A percentile compares a stretch with the other conserved stretches of the same genome.
Evolutionary conservation across 2,113 vertebrate genomes (phyloP).

Genomic region (Pseudolaguvia tuberculata): DNA sequence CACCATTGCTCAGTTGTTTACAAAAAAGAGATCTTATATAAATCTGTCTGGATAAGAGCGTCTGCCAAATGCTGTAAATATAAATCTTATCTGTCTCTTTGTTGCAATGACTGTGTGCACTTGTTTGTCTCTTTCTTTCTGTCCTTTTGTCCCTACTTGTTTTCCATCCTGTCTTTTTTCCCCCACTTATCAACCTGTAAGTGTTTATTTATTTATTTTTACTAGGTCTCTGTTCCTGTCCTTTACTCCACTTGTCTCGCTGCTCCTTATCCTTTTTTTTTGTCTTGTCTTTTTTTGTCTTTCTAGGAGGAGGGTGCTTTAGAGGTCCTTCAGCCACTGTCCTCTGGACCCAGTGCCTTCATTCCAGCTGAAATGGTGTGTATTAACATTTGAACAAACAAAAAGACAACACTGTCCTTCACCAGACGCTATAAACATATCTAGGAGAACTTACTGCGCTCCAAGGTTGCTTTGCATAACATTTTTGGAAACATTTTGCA

Average conservation of each 20-base stretch:
- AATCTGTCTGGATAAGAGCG: too few relatives aligned
- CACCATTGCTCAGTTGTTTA: too few relatives aligned
- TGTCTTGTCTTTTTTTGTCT: constrained; percentile 33
- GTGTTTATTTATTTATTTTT: too few relatives aligned
- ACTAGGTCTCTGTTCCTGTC: neutral
- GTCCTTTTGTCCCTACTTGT: too few relatives aligned
- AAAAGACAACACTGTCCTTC: neutral
- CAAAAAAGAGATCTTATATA: too few relatives aligned
- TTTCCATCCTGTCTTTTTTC: too few relatives aligned
- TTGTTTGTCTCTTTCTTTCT: too few relatives aligned
- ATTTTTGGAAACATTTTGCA: neutral
- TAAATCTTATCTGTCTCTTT: neutral
- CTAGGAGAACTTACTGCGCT: neutral
- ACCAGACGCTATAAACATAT: neutral
- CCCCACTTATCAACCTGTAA: too few relatives aligned
- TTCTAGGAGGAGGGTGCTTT: constrained; percentile 61
- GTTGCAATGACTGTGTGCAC: neutral
- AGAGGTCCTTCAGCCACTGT: constrained; percentile 59
- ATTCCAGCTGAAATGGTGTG: constrained; percentile 64
- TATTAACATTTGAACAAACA: constrained; percentile 14
- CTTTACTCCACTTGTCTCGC: neutral
- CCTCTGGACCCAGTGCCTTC: constrained; percentile 65
- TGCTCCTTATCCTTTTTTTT: constrained; percentile 48
- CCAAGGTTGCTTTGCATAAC: neutral
- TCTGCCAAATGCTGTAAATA: too few relatives aligned